These are phyloP conservation scores for Macheiramphus alcinus DNA, from an alignment of 2,113 vertebrate genomes.

Conservation along the genomic window DNA sequence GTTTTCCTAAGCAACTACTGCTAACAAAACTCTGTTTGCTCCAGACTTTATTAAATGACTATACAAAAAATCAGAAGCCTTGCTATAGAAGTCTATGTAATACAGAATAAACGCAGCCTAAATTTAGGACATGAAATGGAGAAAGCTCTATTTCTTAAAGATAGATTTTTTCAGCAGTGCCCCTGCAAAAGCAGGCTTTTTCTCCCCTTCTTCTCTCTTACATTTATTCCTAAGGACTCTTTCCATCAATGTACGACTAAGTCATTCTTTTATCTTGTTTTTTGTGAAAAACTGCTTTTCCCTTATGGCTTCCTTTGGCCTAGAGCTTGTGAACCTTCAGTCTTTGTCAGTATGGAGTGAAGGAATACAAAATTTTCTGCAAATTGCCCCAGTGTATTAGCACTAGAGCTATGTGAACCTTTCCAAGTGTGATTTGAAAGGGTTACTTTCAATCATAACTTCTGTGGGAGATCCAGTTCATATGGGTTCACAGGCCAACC, in stretches of 20 bases:
- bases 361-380: constrained; percentile 21
- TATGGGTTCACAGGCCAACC: constrained; percentile 40
- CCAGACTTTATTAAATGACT: not conserved
- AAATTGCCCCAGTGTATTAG: constrained; percentile 26
- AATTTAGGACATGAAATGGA: not conserved
- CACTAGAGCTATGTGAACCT: not conserved
- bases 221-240: not conserved
- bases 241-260: not conserved
- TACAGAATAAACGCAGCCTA: not conserved
- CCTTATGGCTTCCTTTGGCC: constrained; percentile 1
- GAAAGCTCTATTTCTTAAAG: not conserved
- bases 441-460: constrained; percentile 22
- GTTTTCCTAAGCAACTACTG: not conserved
- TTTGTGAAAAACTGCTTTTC: constrained; percentile 33
- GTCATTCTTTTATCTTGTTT: constrained; percentile 19
- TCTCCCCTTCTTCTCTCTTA: not conserved
- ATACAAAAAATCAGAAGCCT: not conserved
- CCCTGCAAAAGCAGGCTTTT: not conserved
- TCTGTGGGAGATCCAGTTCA: not conserved
- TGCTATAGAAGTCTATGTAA: not conserved
- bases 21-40: not conserved
- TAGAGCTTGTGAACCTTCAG: constrained; percentile 18
- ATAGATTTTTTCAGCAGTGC: not conserved
- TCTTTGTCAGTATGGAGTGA: constrained; percentile 18
- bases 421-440: constrained; percentile 53